These are phyloP conservation scores for Blastomussa wellsi DNA, from an alignment of 92 coral and sea anemone genomes.

Conservation along the genomic window DNA sequence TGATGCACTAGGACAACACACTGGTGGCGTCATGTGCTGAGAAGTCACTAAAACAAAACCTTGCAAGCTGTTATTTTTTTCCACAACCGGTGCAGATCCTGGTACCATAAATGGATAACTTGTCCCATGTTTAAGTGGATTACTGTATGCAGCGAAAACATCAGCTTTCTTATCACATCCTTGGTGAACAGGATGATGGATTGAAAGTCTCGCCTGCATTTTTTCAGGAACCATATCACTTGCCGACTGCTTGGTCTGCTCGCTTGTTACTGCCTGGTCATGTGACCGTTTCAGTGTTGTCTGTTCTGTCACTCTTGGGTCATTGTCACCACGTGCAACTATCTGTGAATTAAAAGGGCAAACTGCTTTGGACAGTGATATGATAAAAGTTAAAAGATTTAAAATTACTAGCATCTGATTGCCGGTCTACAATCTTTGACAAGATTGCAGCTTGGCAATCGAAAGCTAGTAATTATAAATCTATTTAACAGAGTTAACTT, in stretches of 20 bases:
- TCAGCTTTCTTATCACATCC: neutral
- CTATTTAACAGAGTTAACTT: too few relatives aligned
- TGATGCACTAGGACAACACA: neutral
- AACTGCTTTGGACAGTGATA: too few relatives aligned
- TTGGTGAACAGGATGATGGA: neutral
- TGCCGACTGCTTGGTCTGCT: neutral
- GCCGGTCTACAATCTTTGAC: too few relatives aligned
- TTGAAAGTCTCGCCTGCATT: neutral
- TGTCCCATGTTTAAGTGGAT: neutral
- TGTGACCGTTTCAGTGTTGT: conserved; percentile 7
- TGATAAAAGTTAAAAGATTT: too few relatives aligned
- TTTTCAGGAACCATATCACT: neutral
- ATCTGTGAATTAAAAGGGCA: too few relatives aligned
- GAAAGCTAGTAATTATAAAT: too few relatives aligned
- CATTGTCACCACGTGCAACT: neutral
- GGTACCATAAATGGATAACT: neutral
- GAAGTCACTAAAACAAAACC: neutral
- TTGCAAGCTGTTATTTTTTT: neutral
- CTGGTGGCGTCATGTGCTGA: neutral
- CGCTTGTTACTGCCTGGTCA: conserved; percentile 15
- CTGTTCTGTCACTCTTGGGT: neutral
- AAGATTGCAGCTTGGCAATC: too few relatives aligned
- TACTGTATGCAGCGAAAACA: neutral
- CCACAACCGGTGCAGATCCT: neutral
- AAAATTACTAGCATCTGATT: too few relatives aligned